Conservation (phyloP, 2,888 invertebrate genomes). For the Oxyteleia sp. region DNA sequence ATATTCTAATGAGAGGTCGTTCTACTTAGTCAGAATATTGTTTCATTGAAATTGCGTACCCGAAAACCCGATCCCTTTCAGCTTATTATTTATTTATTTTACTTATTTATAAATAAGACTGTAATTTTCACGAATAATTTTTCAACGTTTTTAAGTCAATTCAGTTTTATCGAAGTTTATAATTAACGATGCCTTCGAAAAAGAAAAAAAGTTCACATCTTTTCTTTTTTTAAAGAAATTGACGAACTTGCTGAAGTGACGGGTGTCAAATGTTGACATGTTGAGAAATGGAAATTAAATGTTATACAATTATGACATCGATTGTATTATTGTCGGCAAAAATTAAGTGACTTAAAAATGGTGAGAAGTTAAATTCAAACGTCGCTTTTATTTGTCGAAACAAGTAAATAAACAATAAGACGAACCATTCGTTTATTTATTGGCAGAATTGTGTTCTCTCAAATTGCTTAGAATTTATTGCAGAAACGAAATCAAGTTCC, state of each 20-base stretch:
- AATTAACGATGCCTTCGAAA: too few species aligned
- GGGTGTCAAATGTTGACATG: too few species aligned
- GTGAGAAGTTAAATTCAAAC: too few species aligned
- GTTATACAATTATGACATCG: too few species aligned
- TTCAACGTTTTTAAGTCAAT: background rate
- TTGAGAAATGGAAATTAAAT: too few species aligned
- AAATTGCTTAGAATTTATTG: background rate
- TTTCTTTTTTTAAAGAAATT: too few species aligned
- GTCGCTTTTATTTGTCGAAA: background rate
- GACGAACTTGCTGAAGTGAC: too few species aligned
- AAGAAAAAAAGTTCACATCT: too few species aligned
- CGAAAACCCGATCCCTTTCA: constrained; percentile 1
- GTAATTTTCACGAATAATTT: background rate
- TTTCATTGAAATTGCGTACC: constrained; percentile 28
- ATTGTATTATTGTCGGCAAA: too few species aligned
- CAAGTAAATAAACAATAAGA: background rate
- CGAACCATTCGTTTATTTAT: background rate
- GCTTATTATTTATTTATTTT: background rate
- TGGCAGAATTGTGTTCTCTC: background rate
- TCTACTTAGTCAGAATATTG: constrained; percentile 49
- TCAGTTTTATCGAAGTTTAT: too few species aligned
- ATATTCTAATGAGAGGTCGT: constrained; percentile 79
- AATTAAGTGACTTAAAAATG: too few species aligned
- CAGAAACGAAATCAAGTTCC: background rate
- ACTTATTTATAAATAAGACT: background rate